Evolutionary conservation across 2,113 vertebrate genomes (phyloP).

Genomic region (Phaethornis superciliosus): DNA sequence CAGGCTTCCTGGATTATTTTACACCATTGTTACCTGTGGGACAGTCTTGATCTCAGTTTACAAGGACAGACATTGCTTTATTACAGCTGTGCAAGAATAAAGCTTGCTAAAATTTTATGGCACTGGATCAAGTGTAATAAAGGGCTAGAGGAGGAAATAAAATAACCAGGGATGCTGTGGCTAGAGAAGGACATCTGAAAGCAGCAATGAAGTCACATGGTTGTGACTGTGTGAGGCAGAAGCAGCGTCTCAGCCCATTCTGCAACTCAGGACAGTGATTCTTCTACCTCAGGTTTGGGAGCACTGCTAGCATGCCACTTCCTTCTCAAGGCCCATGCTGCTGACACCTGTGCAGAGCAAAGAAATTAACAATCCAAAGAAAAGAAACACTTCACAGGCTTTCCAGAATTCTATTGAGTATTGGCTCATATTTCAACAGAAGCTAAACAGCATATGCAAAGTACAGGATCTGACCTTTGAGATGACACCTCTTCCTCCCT

Average conservation of each 20-base stretch:
- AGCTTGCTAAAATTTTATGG: neutral
- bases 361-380: neutral
- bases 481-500: neutral
- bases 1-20: neutral
- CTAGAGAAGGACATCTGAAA: neutral
- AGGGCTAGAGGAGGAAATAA: neutral
- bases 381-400: neutral
- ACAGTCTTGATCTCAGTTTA: neutral
- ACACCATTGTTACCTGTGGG: neutral
- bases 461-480: neutral
- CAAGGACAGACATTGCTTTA: neutral
- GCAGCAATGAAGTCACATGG: too few species aligned
- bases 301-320: rapidly evolving
- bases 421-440: neutral
- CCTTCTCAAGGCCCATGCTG: rapidly evolving
- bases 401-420: neutral
- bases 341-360: rapidly evolving
- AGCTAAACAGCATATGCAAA: neutral
- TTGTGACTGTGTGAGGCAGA: neutral
- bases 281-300: rapidly evolving
- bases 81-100: neutral
- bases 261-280: neutral
- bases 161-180: rapidly evolving
- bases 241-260: rapidly evolving
- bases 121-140: neutral